Evolutionary conservation across 2,113 vertebrate species (phyloP), one percentile per base, ranked within the genome.

Genomic region (Mystacornis crossleyi): DNA sequence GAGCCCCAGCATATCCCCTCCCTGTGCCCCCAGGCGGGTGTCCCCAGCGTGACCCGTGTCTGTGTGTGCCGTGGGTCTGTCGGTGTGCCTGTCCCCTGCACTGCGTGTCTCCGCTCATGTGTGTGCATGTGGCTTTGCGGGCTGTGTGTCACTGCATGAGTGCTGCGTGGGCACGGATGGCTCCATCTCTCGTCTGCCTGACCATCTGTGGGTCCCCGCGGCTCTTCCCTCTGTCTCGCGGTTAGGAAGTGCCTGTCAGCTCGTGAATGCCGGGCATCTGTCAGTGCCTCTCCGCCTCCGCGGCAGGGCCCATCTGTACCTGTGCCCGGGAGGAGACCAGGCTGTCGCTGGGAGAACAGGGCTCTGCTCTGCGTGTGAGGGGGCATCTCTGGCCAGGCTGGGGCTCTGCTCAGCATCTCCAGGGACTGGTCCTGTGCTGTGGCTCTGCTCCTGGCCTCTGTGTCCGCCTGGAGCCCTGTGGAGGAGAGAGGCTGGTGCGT

Each of bases 211-310:
- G 64, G 82, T 90, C 90, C 88, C 90, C 1, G 45, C 8, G 6
- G 81, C 90, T 94, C 88, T 93, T 90, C 81, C 50, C 90, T 93
- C 82, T 57, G 82, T 92, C 82, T 95, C 75, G 55, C 11, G 1
- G 75, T 81, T 89, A 18, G 86, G 90, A 96, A 95, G 74, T 1
- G 79, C 87, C 57, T 82, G 90, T 90, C 88, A 94, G 79, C 74
- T 69, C 33, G 58, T 0, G 4, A 92, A 75, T 0, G 8, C 71
- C 0, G 18, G 65, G 94, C 79, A 50, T 95, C 94, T 93, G 82
- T 85, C 69, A 85, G 91, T 86, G 82, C 95, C 86, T 86, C 79
- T 87, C 78, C 1, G 1, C 86, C 82, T 60, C 82, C 1, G 2
- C 5, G 5, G 81, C 74, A 33, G 57, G 24, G 74, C 82, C 95